phyloP scores from a whole-genome alignment of 2,113 vertebrate species.

The Petrocephalus microphthalmus region DNA sequence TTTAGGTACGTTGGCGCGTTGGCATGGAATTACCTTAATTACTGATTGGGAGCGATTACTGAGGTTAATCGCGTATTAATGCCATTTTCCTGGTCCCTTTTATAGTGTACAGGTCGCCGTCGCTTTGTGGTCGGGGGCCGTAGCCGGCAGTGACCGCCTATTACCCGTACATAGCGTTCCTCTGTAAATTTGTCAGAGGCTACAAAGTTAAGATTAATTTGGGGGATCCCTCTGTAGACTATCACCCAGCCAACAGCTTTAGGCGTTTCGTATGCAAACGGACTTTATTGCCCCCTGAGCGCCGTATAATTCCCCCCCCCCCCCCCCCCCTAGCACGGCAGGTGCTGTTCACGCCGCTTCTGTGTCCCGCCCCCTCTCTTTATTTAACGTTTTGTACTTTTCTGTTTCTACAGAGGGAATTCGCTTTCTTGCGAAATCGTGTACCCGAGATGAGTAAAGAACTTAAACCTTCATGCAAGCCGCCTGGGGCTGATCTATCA shows the following conservation, averaged over 20 bases:
- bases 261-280: neutral
- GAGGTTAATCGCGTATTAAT: neutral
- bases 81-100: neutral
- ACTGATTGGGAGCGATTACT: neutral
- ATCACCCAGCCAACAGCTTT: neutral
- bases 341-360: neutral
- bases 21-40: neutral
- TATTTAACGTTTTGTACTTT: neutral
- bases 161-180: neutral
- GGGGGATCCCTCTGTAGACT: neutral
- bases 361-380: neutral
- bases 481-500: neutral
- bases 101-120: neutral
- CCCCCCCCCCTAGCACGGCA: neutral
- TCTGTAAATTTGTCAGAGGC: neutral
- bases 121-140: neutral
- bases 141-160: neutral
- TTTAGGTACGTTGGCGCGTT: neutral
- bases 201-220: neutral
- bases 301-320: neutral
- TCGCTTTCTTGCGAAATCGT: neutral
- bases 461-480: neutral
- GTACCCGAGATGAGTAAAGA: neutral
- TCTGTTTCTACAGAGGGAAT: neutral
- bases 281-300: neutral